These are phyloP conservation scores for Echeneis naucrates DNA, from an alignment of 2,797 vertebrate species.

Conservation along the genomic window DNA sequence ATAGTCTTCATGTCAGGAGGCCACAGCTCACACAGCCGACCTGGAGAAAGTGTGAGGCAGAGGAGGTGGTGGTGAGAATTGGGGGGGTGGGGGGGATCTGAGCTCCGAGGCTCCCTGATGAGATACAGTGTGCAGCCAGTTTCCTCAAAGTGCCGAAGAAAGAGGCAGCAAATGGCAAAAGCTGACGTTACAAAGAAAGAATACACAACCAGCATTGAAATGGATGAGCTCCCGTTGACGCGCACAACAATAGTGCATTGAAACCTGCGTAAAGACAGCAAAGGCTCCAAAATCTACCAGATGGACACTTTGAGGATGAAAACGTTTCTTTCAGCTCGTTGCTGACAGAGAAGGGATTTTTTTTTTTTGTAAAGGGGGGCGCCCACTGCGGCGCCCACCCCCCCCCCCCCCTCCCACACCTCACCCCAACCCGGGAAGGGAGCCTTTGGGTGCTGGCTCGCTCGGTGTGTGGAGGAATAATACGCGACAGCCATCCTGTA, in stretches of 20 bases:
- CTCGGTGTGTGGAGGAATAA: constrained; percentile 14
- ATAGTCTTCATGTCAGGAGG: constrained; percentile 63
- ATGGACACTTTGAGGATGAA: constrained; percentile 37
- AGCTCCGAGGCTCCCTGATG: constrained; percentile 70
- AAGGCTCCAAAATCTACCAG: no score
- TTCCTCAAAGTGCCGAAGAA: constrained; percentile 67
- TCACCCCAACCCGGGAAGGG: no score
- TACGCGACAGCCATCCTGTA: constrained; percentile 15
- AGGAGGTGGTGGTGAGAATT: no score
- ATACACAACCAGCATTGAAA: constrained; percentile 69
- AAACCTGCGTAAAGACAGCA: constrained; percentile 56
- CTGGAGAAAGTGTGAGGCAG: constrained; percentile 46
- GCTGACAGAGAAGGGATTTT: neutral
- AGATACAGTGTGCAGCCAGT: constrained; percentile 74
- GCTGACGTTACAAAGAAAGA: constrained; percentile 47
- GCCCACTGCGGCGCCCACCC: constrained; percentile 30
- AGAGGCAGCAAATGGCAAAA: constrained; percentile 39
- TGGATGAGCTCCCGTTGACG: constrained; percentile 58
- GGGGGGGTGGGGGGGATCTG: constrained; percentile 6
- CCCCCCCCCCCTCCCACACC: no score
- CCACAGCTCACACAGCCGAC: constrained; percentile 64
- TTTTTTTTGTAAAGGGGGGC: neutral
- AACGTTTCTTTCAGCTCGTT: neutral
- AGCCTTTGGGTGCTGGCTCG: constrained; percentile 39
- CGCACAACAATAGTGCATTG: constrained; percentile 62